A percentile compares a stretch with the other conserved stretches of the same genome.
Conservation (phyloP, 2,113 vertebrate genomes). For the Struthidea cinerea region DNA sequence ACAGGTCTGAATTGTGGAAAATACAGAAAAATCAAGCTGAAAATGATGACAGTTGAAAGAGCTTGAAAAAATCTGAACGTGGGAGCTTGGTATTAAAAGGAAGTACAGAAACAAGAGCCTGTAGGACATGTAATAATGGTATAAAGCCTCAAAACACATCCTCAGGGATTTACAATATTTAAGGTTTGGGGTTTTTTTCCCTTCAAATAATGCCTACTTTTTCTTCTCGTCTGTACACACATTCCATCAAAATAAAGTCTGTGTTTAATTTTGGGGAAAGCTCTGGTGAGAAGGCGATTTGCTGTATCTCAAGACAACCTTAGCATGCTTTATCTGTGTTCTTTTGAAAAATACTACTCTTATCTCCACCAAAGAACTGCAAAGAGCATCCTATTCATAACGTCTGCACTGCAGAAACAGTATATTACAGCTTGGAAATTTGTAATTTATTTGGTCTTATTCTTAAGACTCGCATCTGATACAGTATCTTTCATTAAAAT, state of each 20-base stretch:
- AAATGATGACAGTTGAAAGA: neutral
- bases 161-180: neutral
- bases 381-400: neutral
- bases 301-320: neutral
- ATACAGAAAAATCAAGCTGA: neutral
- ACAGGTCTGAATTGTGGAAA: neutral
- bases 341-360: conserved; percentile 10
- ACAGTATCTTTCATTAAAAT: conserved; percentile 20
- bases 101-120: neutral
- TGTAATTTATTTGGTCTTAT: neutral
- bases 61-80: neutral
- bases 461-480: neutral
- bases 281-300: neutral
- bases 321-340: neutral
- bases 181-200: neutral
- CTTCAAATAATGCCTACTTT: neutral
- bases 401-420: neutral
- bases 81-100: neutral
- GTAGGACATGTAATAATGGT: neutral
- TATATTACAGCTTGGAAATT: neutral
- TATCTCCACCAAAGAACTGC: neutral
- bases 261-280: neutral
- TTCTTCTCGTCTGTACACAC: neutral
- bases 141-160: neutral
- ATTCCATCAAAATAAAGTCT: neutral